Evolutionary conservation across 2,888 invertebrate genomes (phyloP), one percentile per base, ranked within the genome.

Genomic region (Cordilura impudica): DNA sequence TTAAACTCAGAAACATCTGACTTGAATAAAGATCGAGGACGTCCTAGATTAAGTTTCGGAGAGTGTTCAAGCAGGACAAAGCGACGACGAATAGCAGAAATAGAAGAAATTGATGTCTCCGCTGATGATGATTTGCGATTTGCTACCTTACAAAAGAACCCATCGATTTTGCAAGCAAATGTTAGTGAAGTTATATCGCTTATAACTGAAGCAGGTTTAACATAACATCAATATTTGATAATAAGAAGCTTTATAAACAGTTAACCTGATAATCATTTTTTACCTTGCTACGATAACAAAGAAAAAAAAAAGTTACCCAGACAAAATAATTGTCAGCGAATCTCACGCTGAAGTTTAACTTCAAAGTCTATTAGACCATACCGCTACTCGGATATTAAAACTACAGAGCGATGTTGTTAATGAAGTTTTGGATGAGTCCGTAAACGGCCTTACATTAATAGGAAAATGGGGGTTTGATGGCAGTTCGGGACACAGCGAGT

Each of bases 281-380:
- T 61, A 12, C 29, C 47, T 10, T 10, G 47, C 26, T 47, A 61
- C 31, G 14, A 51, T 19, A 26, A 73, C 31, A 35, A 58, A 39
- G 53, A 77, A 77, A 69, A 51, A 72, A 6, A 26, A 77, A 74
- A 58, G 80, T 54, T 77, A 78, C 61, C 69, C 79, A 23, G 43
- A 78, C 8, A 39, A 78, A 66, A 70, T 71, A 39, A 67, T 18
- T 29, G 45, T 82, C 7, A 60, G 45, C 43, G 78, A 81, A 60
- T 72, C 49, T 19, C 29, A 66, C 23, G 77, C 74, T 49, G 56
- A 69, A 73, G 69, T 69, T 14, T 23, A 69, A 26, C 14, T 71
- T 2, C 70, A 76, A 58, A 49, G 31, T 29, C 23, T 76, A 49
- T 29, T 76, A 16, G 58, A 70, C 10, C 56, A 70, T 51, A 76